Evolutionary conservation across 2,888 invertebrate species (phyloP), one percentile per base, ranked within the genome.

Genomic region (Hirtodrosophila trivittata): DNA sequence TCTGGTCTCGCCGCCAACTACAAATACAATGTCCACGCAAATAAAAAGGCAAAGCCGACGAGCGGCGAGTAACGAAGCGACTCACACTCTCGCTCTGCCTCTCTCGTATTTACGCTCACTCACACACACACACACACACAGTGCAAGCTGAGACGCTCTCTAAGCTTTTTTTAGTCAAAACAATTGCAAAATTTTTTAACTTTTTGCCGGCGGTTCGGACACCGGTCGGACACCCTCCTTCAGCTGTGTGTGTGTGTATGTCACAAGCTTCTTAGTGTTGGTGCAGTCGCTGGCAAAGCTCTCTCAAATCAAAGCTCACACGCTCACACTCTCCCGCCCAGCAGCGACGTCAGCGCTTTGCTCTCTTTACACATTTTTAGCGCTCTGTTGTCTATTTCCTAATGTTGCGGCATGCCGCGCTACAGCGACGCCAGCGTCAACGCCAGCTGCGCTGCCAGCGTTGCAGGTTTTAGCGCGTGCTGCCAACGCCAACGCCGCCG

Each of bases 111-210:
- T 28, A 13, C 16, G 38, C 39, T 9, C 47, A 28, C 39, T 38
- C 54, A 9, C 50, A 18, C 26, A 28, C 26, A 35, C 54, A 41
- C 43, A 26, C 12, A 42, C 28, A 30, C 33, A 13, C 45, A 42
- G 28, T 21, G 35, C 26, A 25, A 13, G 3, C 16, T 33, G 5
- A 21, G 18, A 21, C 41, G 55, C 75, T 71, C 76, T 85, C 83
- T 83, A 85, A 82, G 82, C 83, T 81, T 78, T 80, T n/a, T 78
- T 85, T 85, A 82, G 81, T 77, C 85, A 82, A 82, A 82, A 82
- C 86, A 85, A 83, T 85, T 68, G 82, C 82, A 59, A 82, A 78
- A 68, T 67, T 59, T 66, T 75, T 73, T 28, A 32, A 66, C 70
- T 69, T 82, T 81, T 82, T 68, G 85, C 82, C 76, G 85, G 76